A percentile compares a stretch with the other conserved stretches of the same genome.
Conservation (phyloP, 2,113 vertebrate species). For the Romanogobio albipinnatus region DNA sequence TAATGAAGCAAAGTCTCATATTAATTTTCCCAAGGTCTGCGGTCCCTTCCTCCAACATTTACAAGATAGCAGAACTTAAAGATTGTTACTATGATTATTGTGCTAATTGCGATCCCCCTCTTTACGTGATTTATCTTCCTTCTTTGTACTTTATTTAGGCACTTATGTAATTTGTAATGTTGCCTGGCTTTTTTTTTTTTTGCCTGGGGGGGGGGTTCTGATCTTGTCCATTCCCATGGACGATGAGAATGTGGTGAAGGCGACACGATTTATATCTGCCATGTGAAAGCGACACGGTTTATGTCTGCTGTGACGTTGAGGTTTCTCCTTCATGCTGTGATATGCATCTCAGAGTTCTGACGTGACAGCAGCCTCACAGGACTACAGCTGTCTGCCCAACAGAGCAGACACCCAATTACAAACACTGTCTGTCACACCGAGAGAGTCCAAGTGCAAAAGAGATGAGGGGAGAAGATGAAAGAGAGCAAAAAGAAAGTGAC, state of each 20-base stretch:
- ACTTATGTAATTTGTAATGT: no score
- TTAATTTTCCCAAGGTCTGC: no score
- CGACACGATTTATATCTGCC: neutral
- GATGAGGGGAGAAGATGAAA: slow-evolving; percentile 11
- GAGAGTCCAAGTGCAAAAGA: slow-evolving; percentile 4
- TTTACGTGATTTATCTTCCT: no score
- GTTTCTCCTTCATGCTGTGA: slow-evolving; percentile 33
- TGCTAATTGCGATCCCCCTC: no score
- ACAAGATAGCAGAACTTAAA: no score
- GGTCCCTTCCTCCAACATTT: no score
- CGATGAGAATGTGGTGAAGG: neutral
- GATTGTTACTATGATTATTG: no score
- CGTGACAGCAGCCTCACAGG: slow-evolving; percentile 36
- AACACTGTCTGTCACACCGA: slow-evolving; percentile 37
- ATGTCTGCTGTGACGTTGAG: slow-evolving; percentile 13
- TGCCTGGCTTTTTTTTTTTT: no score
- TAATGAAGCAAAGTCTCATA: no score
- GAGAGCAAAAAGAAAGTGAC: neutral
- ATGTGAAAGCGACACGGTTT: neutral
- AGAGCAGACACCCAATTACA: slow-evolving; percentile 34
- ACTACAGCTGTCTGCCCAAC: slow-evolving; percentile 34
- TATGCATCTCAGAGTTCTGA: slow-evolving; percentile 33
- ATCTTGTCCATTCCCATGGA: slow-evolving; percentile 1
- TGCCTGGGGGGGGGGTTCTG: neutral
- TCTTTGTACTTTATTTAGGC: no score